A percentile compares a stretch with the other conserved stretches of the same genome.
phyloP scores from a whole-genome alignment of 2,113 vertebrate genomes.

The Neotoma lepida region DNA sequence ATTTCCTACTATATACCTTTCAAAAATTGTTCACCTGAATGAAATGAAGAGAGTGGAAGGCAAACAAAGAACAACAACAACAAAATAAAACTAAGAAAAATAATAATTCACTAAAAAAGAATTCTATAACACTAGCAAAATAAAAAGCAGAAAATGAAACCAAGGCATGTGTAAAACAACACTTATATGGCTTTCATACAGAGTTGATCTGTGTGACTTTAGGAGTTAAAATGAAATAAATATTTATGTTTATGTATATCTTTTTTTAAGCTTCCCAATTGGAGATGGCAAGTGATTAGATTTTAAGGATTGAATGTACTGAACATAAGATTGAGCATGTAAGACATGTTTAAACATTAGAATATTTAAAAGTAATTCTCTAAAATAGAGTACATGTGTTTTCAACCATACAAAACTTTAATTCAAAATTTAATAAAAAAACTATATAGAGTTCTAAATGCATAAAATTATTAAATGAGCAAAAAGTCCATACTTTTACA shows the following conservation, averaged over 20 bases:
- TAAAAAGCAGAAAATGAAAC: background rate
- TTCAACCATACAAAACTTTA: background rate
- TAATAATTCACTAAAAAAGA: background rate
- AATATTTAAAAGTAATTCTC: conserved; percentile 11
- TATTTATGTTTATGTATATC: background rate
- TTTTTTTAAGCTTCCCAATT: background rate
- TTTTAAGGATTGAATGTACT: background rate
- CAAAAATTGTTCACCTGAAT: background rate
- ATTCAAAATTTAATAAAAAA: background rate
- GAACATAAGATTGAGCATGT: background rate
- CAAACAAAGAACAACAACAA: background rate
- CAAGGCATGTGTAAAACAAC: background rate
- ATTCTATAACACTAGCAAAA: background rate
- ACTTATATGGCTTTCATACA: background rate
- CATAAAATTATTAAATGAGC: background rate
- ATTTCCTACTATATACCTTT: background rate
- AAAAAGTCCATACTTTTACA: background rate
- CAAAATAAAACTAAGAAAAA: too few species aligned
- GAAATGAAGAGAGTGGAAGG: background rate
- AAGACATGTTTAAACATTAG: background rate
- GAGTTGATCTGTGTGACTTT: background rate
- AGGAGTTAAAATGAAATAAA: background rate
- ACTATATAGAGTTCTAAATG: background rate
- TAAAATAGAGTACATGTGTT: background rate
- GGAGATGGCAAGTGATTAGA: background rate